Evolutionary conservation across 2,797 vertebrate genomes (phyloP), one percentile per base, ranked within the genome.

Genomic region (Alcedo quadribrachys): DNA sequence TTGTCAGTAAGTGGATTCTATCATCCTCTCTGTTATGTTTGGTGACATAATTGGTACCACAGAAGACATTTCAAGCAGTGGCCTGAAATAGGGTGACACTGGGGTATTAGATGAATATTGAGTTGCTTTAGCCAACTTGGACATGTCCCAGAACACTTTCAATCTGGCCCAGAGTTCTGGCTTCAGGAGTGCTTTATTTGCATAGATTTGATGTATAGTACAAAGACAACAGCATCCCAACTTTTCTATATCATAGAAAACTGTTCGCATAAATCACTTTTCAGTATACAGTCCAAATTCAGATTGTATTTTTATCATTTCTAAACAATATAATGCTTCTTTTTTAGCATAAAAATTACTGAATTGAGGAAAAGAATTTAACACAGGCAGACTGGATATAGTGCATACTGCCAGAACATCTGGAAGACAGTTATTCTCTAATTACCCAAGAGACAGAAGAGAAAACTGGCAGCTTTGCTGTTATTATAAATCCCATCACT

Each of bases 401-500:
- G 55, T 73, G 19, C 53, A 45, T 75, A 30, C 8, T 93, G 94
- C 93, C 92, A 96, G 81, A 77, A 95, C 82, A 94, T 92, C 95
- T 96, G 94, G 89, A 95, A 81, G 85, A 76, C 68, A 65, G 87
- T 93, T 86, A 74, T 87, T 74, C 66, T 81, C 63, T 95, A 92
- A 91, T 95, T 96, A 93, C 67, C n/a, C 78, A 46, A 48, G 83
- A 94, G 89, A 80, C n/a, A 85, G 68, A 89, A 55, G 61, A 93
- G 82, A 95, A 93, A 90, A 66, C 87, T 94, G 93, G 87, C 87
- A 90, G 82, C 76, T 92, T 95, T 85, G 69, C 79, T 85, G 51
- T 73, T 90, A 17, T 94, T 94, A 66, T 79, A 88, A 94, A 85
- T 93, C 53, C 71, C n/a, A 71, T 91, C 46, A 76, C 78, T 93